phyloP scores from a whole-genome alignment of 2,797 vertebrate genomes.

The Sitta carolinensis region DNA sequence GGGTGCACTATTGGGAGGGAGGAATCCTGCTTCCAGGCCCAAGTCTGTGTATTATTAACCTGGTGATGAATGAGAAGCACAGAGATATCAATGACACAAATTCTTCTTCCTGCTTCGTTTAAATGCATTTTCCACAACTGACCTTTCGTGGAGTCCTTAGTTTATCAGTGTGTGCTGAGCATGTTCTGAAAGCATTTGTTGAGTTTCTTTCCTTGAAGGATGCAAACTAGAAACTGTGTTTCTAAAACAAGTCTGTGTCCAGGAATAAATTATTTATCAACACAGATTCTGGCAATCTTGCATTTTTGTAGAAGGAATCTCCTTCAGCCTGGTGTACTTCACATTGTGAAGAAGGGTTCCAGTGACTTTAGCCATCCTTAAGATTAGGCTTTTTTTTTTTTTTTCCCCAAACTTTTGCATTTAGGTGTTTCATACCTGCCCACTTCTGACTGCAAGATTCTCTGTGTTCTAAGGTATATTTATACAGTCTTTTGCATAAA shows the following conservation, averaged over 20 bases:
- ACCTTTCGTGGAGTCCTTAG: background rate
- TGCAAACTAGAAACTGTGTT: background rate
- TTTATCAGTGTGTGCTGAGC: background rate
- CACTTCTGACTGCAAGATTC: background rate
- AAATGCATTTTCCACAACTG: background rate
- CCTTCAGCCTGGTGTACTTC: background rate
- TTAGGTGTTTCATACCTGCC: background rate
- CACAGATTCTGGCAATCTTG: background rate
- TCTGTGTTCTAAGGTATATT: background rate
- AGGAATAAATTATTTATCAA: background rate
- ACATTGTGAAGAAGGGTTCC: background rate
- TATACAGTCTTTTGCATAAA: background rate
- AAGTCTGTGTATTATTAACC: constrained; percentile 16
- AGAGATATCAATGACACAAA: background rate
- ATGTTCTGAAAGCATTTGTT: background rate
- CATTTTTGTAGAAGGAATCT: background rate
- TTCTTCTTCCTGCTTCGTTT: background rate
- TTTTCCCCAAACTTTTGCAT: background rate
- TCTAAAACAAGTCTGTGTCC: background rate
- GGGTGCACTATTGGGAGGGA: background rate
- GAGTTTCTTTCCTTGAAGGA: background rate
- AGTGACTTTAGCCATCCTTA: background rate
- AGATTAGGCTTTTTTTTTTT: background rate
- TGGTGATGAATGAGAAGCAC: background rate
- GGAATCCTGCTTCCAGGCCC: background rate